Evolutionary conservation across 2,113 vertebrate species (phyloP).

Genomic region (Xenopus tropicalis): DNA sequence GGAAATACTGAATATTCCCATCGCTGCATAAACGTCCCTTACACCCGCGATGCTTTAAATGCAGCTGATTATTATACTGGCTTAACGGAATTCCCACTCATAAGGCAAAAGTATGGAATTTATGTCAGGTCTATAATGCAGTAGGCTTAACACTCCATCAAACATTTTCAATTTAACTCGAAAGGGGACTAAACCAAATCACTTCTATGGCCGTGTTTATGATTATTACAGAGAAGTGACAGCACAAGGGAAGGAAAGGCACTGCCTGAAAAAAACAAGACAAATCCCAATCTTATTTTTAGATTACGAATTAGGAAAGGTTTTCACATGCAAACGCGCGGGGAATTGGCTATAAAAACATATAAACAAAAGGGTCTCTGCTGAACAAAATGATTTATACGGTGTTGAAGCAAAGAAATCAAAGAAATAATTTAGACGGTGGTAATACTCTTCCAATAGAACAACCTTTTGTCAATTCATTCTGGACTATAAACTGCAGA

Average conservation of each 20-base stretch:
- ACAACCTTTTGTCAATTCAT: too few relatives aligned
- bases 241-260: not conserved
- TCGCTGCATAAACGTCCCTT: conserved; percentile 46
- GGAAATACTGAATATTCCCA: not conserved
- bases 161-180: conserved; percentile 55
- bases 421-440: too few relatives aligned
- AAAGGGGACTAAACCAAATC: conserved; percentile 51
- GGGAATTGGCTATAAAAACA: conserved; percentile 4
- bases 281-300: not conserved
- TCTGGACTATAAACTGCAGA: too few relatives aligned
- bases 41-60: conserved; percentile 59
- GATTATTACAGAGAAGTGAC: conserved; percentile 46
- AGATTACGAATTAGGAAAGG: conserved; percentile 34
- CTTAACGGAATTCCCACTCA: conserved; percentile 52
- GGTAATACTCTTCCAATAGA: too few relatives aligned
- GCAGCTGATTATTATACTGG: conserved; percentile 52
- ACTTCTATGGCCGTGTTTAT: conserved; percentile 23
- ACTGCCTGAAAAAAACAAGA: conserved; percentile 8
- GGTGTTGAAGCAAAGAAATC: not conserved
- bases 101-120: conserved; percentile 44
- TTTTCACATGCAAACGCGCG: not conserved
- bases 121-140: conserved; percentile 54
- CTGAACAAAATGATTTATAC: conserved; percentile 17
- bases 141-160: conserved; percentile 51
- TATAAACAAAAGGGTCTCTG: conserved; percentile 10